These are phyloP conservation scores for Bombus superbus DNA, from an alignment of 1,140 invertebrate species.

Conservation along the genomic window DNA sequence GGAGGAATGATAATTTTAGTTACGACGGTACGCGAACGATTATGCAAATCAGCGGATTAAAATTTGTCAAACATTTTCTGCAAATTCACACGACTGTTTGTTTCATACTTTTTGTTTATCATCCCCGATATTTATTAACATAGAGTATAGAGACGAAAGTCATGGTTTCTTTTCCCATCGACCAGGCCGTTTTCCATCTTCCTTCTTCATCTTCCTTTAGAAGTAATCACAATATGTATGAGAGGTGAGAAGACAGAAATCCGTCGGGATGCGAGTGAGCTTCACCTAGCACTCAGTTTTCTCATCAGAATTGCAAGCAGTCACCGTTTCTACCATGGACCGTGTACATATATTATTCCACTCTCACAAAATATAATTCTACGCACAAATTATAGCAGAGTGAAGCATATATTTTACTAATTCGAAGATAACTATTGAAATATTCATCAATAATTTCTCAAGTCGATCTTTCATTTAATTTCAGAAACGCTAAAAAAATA, in stretches of 20 bases:
- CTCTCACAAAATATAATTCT: slow-evolving; percentile 63
- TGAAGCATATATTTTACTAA: background rate
- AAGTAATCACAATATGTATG: slow-evolving; percentile 82
- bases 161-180: slow-evolving; percentile 43
- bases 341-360: slow-evolving; percentile 75
- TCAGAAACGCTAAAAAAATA: background rate
- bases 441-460: background rate
- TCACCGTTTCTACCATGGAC: slow-evolving; percentile 64
- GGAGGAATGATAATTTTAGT: background rate
- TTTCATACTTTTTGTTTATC: background rate
- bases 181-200: slow-evolving; percentile 35
- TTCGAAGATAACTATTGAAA: too few species aligned
- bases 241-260: slow-evolving; percentile 76
- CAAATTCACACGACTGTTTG: background rate
- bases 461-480: background rate
- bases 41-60: background rate
- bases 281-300: slow-evolving; percentile 75
- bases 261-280: slow-evolving; percentile 68
- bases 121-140: background rate
- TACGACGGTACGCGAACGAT: background rate
- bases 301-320: slow-evolving; percentile 81
- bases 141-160: background rate
- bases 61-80: too few species aligned
- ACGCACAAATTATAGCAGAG: slow-evolving; percentile 56
- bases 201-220: slow-evolving; percentile 58